Percentiles rank a stretch among this genome's conserved stretches.
These are phyloP conservation scores for Prionace glauca DNA, from an alignment of 2,797 vertebrate genomes.

Conservation along the genomic window DNA sequence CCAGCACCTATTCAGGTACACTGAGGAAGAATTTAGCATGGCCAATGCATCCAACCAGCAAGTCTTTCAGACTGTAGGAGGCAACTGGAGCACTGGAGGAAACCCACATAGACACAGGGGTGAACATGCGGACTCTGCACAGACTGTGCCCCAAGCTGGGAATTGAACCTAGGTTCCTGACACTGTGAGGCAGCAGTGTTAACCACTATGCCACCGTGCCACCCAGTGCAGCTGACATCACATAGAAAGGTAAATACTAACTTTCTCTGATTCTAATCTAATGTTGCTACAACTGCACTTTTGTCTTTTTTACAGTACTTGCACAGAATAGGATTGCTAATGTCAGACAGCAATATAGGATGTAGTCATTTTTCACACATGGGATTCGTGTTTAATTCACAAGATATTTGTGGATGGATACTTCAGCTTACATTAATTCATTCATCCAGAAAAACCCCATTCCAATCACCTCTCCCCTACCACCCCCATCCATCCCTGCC, in stretches of 20 bases:
- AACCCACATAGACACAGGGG: no score
- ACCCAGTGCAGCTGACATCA: background rate
- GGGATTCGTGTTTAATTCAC: background rate
- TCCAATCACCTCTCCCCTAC: background rate
- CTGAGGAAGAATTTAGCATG: no score
- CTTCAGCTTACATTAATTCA: background rate
- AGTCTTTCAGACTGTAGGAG: no score
- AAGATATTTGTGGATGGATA: background rate
- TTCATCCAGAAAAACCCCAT: background rate
- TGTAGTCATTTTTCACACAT: background rate
- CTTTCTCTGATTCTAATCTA: background rate
- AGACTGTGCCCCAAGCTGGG: no score
- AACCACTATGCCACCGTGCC: no score
- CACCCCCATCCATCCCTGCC: no score
- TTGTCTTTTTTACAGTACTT: background rate
- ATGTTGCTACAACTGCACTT: background rate
- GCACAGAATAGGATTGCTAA: background rate
- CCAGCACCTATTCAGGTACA: no score
- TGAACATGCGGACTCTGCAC: no score
- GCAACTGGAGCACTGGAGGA: no score
- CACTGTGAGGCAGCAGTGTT: no score
- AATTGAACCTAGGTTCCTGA: no score
- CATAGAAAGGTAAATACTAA: background rate
- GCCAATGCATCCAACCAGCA: no score
- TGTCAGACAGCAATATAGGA: background rate